phyloP scores from a whole-genome alignment of 2,113 vertebrate species.

The Microcebus jonahi region DNA sequence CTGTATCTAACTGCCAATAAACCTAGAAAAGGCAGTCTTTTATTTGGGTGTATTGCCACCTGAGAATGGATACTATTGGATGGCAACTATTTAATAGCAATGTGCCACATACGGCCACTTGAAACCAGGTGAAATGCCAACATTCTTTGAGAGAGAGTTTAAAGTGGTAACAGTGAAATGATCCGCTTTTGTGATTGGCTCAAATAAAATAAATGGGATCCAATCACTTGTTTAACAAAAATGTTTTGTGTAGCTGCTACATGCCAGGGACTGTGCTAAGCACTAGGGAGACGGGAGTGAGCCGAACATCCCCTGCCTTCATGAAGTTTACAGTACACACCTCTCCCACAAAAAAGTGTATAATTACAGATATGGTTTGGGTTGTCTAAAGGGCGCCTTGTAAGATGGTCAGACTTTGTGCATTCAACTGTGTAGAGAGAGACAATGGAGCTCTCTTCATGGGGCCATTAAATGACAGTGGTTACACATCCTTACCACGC shows the following conservation, averaged over 20 bases:
- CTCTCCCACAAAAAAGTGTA: background rate
- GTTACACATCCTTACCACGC: background rate
- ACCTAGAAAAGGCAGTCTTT: background rate
- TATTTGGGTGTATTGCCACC: background rate
- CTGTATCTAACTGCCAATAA: background rate
- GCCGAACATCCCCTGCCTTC: background rate
- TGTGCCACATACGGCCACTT: background rate
- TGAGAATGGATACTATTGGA: background rate
- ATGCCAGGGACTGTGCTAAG: background rate
- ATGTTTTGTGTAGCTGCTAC: background rate
- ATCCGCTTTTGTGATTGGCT: background rate
- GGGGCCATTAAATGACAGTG: background rate
- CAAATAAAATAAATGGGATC: conserved; percentile 8
- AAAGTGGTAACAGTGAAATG: background rate
- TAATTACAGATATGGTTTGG: background rate
- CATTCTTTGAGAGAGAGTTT: background rate
- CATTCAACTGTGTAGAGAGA: background rate
- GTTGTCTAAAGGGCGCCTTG: background rate
- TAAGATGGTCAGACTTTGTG: background rate
- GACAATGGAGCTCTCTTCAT: background rate
- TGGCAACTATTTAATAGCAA: background rate
- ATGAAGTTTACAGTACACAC: background rate
- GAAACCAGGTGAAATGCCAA: conserved; percentile 18
- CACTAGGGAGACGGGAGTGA: background rate
- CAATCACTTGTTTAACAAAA: background rate